Evolutionary conservation across 2,113 vertebrate species (phyloP).

Genomic region (Murina feae): DNA sequence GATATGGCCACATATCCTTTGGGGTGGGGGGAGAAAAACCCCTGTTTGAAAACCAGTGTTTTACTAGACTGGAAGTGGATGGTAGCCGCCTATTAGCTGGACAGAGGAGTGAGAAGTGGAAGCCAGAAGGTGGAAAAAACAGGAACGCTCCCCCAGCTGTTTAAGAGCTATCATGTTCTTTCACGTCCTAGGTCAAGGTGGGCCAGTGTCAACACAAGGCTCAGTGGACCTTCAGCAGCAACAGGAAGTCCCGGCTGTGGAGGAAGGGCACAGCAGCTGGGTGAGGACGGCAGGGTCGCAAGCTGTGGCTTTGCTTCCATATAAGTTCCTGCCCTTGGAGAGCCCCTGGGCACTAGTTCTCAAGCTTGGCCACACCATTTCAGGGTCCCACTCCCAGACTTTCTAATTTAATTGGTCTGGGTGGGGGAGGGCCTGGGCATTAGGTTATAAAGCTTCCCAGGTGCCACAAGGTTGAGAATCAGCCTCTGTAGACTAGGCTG

Average conservation of each 20-base stretch:
- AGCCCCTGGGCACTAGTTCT: not conserved
- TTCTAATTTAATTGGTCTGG: not conserved
- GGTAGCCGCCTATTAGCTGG: not conserved
- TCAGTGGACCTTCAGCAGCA: not conserved
- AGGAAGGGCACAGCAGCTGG: not conserved
- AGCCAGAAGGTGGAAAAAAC: not conserved
- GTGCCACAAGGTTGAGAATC: not conserved
- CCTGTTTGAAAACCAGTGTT: not conserved
- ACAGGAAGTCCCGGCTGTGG: not conserved
- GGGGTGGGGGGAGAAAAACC: not conserved
- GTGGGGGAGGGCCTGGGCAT: accelerated
- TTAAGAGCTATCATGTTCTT: not conserved
- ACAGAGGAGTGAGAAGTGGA: not conserved
- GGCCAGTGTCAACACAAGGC: not conserved
- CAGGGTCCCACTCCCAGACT: not conserved
- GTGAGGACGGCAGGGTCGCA: not conserved
- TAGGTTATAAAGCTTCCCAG: not conserved
- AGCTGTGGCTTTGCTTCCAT: not conserved
- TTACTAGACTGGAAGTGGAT: not conserved
- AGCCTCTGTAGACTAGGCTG: not conserved
- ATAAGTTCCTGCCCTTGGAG: not conserved
- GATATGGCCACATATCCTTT: not conserved
- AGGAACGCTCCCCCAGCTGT: not conserved
- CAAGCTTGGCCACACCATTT: not conserved
- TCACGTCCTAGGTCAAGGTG: not conserved